These are phyloP conservation scores for Squalus acanthias DNA, from an alignment of 2,797 vertebrate genomes.

Conservation along the genomic window DNA sequence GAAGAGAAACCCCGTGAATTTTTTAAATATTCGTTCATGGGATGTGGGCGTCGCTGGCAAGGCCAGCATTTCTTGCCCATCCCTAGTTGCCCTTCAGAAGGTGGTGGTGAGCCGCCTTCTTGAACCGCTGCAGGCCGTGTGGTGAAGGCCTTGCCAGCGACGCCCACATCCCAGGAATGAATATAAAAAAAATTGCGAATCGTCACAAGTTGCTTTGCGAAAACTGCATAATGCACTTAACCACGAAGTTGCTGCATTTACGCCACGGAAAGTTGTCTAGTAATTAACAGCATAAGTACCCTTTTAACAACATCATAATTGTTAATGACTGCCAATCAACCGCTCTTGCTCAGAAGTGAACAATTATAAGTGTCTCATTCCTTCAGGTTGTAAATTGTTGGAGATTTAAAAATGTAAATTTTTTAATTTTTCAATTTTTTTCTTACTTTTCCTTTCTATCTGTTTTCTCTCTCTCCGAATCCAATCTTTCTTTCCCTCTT, in stretches of 20 bases:
- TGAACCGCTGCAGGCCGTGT: too few relatives aligned
- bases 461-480: neutral
- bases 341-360: neutral
- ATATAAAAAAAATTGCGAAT: neutral
- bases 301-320: neutral
- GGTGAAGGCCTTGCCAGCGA: too few relatives aligned
- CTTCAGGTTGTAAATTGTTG: neutral
- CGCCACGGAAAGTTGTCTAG: neutral
- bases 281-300: neutral
- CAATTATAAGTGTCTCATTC: neutral
- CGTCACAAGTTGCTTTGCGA: neutral
- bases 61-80: too few relatives aligned
- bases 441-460: neutral
- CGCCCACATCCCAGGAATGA: too few relatives aligned
- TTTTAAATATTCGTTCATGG: too few relatives aligned
- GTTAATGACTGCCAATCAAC: neutral
- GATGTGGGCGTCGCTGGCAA: too few relatives aligned
- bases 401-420: neutral
- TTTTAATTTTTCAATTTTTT: neutral
- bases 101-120: too few relatives aligned
- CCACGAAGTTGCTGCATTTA: neutral
- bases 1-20: neutral
- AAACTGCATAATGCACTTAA: neutral
- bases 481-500: neutral
- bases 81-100: too few relatives aligned